Base-by-base conservation (phyloP, 2,113 vertebrate species). In the Athene cunicularia region DNA sequence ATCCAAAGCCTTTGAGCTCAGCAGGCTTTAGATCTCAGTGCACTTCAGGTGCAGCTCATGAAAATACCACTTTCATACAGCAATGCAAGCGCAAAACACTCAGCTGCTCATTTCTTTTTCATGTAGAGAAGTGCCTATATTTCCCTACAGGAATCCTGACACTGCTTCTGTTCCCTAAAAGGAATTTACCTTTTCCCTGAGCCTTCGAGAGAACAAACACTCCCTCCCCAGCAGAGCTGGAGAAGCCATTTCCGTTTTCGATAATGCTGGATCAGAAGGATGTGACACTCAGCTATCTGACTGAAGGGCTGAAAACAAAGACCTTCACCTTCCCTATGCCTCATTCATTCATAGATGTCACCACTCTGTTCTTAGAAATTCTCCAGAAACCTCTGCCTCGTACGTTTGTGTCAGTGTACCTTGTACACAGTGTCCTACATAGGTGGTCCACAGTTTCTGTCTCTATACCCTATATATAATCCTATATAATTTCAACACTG, bases 101-200 rank as follows among this genome's bases (percentile, higher is more conserved):
- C 82, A 86, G 59, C 52, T 27, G 45, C 19, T 93, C 43, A 70
- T 76, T 92, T 70, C 28, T 62, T 92, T 92, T 73, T 64, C 72
- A 84, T 41, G 35, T 22, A 76, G 33, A 75, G 71, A 86, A 80
- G 43, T 24, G 23, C 5, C 35, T 83, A 1, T 60, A 47, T 80
- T 68, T 92, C 37, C 63, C 71, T 60, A 58, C 79, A 90, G 82
- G 82, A 86, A 93, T 92, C 56, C 60, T 90, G 52, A 76, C 27
- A 43, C 39, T 52, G 27, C 15, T 86, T 56, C 80, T 58, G 0
- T 11, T 58, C 45, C 64, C 41, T 87, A 21, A 77, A 81, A 93
- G 49, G 18, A 72, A 85, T 55, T 83, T 75, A 59, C 20, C 20
- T 53, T 83, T 76, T 28, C 45, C 39, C 41, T 13, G 5, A 53